phyloP scores from a whole-genome alignment of 2,113 vertebrate species.

The Zeus faber region DNA sequence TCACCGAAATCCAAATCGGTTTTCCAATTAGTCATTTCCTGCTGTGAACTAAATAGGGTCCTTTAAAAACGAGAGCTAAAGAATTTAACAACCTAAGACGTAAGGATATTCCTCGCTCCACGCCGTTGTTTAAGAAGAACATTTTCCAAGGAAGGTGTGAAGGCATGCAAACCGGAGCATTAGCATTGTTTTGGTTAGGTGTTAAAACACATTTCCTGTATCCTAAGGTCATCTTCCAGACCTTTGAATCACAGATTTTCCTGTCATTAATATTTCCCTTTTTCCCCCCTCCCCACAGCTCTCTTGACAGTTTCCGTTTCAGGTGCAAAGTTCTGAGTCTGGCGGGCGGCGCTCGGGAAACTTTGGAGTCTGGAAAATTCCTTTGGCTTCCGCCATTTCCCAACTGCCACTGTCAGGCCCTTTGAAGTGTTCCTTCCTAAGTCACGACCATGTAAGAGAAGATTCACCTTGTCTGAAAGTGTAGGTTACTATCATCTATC shows the following conservation, averaged over 20 bases:
- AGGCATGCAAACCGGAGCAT: not conserved
- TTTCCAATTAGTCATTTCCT: not conserved
- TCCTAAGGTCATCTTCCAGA: slow-evolving; percentile 35
- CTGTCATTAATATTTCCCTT: slow-evolving; percentile 36
- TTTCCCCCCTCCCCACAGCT: slow-evolving; percentile 29
- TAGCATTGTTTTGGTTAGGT: slow-evolving; percentile 9
- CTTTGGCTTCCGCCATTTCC: slow-evolving; percentile 1
- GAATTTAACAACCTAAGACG: not conserved
- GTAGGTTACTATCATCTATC: slow-evolving; percentile 3
- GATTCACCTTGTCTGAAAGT: slow-evolving; percentile 17
- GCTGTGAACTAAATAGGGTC: not conserved
- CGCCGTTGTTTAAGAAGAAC: no score
- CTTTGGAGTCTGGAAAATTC: slow-evolving; percentile 44
- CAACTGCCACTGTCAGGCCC: not conserved
- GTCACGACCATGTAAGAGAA: slow-evolving; percentile 1
- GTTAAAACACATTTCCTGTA: slow-evolving; percentile 30
- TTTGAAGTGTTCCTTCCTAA: slow-evolving; percentile 2
- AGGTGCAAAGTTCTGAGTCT: slow-evolving; percentile 46
- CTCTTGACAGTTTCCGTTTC: slow-evolving; percentile 46
- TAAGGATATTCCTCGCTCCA: not conserved
- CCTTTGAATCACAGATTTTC: slow-evolving; percentile 36
- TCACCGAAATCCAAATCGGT: slow-evolving; percentile 31
- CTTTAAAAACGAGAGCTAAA: not conserved
- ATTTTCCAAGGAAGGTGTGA: not conserved
- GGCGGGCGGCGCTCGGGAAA: slow-evolving; percentile 17